Evolutionary conservation across 2,888 invertebrate species (phyloP), one percentile per base, ranked within the genome.

Genomic region (Eilema caniola): DNA sequence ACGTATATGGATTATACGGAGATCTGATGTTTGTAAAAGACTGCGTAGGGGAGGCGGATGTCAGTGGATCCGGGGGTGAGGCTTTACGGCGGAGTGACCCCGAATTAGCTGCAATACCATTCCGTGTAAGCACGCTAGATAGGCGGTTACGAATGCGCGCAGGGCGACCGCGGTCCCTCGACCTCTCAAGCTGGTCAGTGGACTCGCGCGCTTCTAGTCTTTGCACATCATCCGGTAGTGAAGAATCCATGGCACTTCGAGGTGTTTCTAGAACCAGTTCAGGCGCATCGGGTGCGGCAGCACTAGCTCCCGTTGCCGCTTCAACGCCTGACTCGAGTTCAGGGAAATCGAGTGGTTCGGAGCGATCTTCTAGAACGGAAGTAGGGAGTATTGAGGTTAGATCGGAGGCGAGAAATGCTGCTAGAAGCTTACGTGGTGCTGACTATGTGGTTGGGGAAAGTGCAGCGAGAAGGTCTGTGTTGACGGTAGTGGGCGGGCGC

Each of bases 21-120:
- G 98, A 98, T 86, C 93, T 99, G 70, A 98, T 99, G 96, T 98
- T 98, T 88, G 97, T 98, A 0, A 98, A 97, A 86, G 98, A 98
- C 86, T 98, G 98, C 83, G 98, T 97, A 70, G 97, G 97, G n/a
- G 97, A 97, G 77, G 96, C 96, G 8, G 97, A 97, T 75, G 96
- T 97, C 1, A 96, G 96, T 66, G 97, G 97, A 0, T 97, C 97
- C 71, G 96, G 97, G 0, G 96, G 97, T 53, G 98, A 98, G 83
- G 96, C 97, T 0, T 92, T 98, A 69, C 95, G 98, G 16, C 95
- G 98, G 65, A 98, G 98, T 79, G 98, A 98, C 86, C 98, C 98
- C 0, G 98, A 98, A 87, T 88, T 98, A 47, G 97, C 98, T 0
- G 97, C 98, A 56, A 97, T 98, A 86, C 98, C 98, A 2, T 97